These are phyloP conservation scores for Macaca mulatta DNA, from an alignment of 2,113 vertebrate genomes.

Conservation along the genomic window DNA sequence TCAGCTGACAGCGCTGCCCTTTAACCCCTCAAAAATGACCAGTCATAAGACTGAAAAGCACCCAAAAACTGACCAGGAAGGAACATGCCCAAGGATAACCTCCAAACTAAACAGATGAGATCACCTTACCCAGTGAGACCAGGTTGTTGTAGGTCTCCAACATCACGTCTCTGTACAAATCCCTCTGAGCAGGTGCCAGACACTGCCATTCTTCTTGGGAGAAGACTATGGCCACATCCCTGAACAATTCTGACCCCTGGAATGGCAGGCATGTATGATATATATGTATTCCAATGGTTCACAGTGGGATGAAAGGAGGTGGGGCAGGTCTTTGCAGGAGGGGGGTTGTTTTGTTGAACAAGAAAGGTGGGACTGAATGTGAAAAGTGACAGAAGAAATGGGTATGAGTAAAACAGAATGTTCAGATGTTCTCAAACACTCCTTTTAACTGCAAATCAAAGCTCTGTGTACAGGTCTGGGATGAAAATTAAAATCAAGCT, in stretches of 20 bases:
- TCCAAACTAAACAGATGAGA: background rate
- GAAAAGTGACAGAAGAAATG: background rate
- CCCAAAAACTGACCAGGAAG: rapidly evolving
- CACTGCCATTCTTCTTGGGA: constrained; percentile 64
- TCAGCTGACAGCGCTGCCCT: background rate
- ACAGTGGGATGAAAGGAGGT: background rate
- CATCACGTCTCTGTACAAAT: constrained; percentile 61
- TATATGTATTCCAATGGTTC: rapidly evolving
- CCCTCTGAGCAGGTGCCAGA: background rate
- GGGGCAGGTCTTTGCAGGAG: background rate
- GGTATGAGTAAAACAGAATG: background rate
- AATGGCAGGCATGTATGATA: background rate
- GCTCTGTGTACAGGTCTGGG: background rate
- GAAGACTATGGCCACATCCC: constrained; percentile 57
- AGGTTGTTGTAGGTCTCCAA: constrained; percentile 52
- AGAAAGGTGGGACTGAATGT: too few species aligned
- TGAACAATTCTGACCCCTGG: constrained; percentile 55
- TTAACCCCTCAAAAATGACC: background rate
- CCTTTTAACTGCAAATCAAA: background rate
- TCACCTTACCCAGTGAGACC: constrained; percentile 48
- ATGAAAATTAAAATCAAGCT: background rate
- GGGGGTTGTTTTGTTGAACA: background rate
- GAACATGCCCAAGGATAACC: background rate
- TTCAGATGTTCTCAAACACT: background rate
- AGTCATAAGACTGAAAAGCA: background rate